Evolutionary conservation across 1,140 invertebrate genomes (phyloP), one percentile per base, ranked within the genome.

Genomic region (Lineus longissimus): DNA sequence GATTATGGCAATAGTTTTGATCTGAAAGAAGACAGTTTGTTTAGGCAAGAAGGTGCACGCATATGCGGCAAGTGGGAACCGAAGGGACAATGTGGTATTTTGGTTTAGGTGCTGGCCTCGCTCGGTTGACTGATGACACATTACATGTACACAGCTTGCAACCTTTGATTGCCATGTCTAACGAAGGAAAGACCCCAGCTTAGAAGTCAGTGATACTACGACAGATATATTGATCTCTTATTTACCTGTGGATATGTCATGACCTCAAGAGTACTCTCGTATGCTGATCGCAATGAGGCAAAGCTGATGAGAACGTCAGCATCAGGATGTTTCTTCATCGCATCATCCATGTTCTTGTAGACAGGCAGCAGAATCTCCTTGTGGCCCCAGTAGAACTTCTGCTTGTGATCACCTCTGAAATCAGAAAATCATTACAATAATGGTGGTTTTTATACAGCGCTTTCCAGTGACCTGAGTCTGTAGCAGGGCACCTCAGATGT

Each of bases 351-450:
- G 76, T 93, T 94, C 74, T 97, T 97, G 82, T 98, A 99, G 0
- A 98, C 95, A 83, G 86, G 25, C 77, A 97, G 90, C 7, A 97
- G 87, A 47, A 97, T 90, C 81, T 99, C 97, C 77, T 98, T 98
- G 81, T 99, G 96, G 0, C 97, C 97, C 91, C 96, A 99, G 77
- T 99, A 99, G 83, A 95, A 99, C 82, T 99, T 99, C 80, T 97
- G 95, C 76, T 97, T 97, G 78, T 99, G 96, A 84, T 99, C 95
- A 0, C 95, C 97, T 2, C 95, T 97, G 79, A 95, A 76, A 73
- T 4, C 33, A 7, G 33, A 36, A 7, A 36, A 36, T 4, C 33
- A 36, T 15, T 15, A 36, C 33, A 36, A 15, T 36, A 36, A 36
- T 4, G 33, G 33, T 36, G 33, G 33, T n/a, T n/a, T n/a, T n/a